Evolutionary conservation across 2,888 invertebrate species (phyloP).

Genomic region (Odontocolon sp.): DNA sequence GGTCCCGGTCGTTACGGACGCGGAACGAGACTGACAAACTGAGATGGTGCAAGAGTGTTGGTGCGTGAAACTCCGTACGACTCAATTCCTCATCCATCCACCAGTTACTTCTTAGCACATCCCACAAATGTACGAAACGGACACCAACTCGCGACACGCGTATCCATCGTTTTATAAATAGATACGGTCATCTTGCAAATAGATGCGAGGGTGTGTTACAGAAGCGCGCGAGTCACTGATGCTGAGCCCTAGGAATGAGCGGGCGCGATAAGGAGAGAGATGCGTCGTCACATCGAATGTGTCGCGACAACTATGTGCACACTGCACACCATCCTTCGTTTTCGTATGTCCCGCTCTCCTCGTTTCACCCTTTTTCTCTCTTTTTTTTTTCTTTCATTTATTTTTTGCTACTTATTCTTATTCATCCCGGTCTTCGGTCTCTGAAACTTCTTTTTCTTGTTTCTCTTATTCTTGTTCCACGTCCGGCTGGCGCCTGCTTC

Average conservation of each 20-base stretch:
- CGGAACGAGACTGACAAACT: conserved; percentile 26
- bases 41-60: neutral
- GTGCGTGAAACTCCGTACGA: conserved; percentile 18
- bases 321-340: conserved; percentile 21
- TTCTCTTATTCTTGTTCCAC: conserved; percentile 63
- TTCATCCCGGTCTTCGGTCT: conserved; percentile 41
- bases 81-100: conserved; percentile 29
- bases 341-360: too few relatives aligned
- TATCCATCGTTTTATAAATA: conserved; percentile 71
- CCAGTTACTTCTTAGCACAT: neutral
- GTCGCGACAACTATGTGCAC: conserved; percentile 1
- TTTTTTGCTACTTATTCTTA: conserved; percentile 37
- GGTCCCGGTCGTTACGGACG: conserved; percentile 41
- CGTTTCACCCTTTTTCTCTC: conserved; percentile 17
- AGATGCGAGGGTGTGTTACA: conserved; percentile 74
- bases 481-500: conserved; percentile 55
- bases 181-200: conserved; percentile 75
- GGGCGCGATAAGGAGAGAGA: conserved; percentile 36
- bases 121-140: neutral
- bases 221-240: conserved; percentile 53
- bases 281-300: conserved; percentile 29
- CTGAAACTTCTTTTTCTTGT: conserved; percentile 52
- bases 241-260: conserved; percentile 39
- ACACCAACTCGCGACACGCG: neutral
- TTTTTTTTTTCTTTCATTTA: conserved; percentile 34